These are phyloP conservation scores for Ceratina australensis DNA, from an alignment of 1,140 invertebrate species.

Conservation along the genomic window DNA sequence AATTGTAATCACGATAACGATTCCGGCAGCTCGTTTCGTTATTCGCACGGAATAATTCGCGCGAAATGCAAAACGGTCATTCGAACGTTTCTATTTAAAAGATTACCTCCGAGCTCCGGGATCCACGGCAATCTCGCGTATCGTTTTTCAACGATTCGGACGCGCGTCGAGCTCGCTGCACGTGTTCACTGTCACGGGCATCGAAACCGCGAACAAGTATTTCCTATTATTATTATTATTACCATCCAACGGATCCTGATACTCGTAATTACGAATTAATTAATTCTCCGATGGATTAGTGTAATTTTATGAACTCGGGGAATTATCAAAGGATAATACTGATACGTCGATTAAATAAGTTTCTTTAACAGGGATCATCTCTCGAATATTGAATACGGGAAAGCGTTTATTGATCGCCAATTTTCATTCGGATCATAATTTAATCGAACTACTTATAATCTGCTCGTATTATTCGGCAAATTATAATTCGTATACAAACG, in stretches of 20 bases:
- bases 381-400: background rate
- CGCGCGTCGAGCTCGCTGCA: no score
- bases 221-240: conserved; percentile 13
- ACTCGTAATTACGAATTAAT: conserved; percentile 13
- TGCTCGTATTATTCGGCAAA: no score
- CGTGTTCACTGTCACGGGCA: background rate
- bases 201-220: background rate
- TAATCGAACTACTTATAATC: no score
- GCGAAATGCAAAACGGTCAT: conserved; percentile 48
- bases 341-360: background rate
- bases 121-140: background rate
- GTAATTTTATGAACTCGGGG: conserved; percentile 2
- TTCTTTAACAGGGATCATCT: background rate
- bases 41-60: conserved; percentile 58
- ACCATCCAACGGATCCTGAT: background rate
- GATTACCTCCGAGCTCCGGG: conserved; percentile 21
- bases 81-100: conserved; percentile 51
- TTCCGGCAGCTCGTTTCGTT: conserved; percentile 57
- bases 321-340: background rate
- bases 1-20: conserved; percentile 67
- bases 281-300: background rate
- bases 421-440: no score
- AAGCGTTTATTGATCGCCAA: no score
- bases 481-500: no score
- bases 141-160: conserved; percentile 8